phyloP scores from a whole-genome alignment of 2,113 vertebrate genomes.

The Anoura caudifer region DNA sequence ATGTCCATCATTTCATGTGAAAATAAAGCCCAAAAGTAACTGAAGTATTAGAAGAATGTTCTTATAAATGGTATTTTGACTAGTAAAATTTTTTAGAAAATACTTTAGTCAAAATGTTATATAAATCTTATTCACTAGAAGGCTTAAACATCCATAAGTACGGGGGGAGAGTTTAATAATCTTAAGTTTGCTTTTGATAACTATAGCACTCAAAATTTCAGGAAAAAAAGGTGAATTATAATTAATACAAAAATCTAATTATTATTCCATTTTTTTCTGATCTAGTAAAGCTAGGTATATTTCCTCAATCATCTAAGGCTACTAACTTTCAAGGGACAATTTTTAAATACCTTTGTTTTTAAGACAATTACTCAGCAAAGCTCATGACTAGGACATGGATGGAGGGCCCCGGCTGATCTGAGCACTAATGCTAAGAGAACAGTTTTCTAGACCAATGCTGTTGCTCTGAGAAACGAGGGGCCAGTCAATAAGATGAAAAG shows the following conservation, averaged over 20 bases:
- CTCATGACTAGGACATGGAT: background rate
- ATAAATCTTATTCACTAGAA: background rate
- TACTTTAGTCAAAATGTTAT: background rate
- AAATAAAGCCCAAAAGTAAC: background rate
- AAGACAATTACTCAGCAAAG: background rate
- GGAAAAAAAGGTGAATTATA: background rate
- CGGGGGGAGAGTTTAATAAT: background rate
- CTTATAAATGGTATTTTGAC: background rate
- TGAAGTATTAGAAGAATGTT: background rate
- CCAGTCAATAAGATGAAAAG: background rate
- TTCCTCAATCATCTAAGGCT: constrained; percentile 7
- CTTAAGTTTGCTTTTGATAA: constrained; percentile 1
- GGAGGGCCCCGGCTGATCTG: background rate
- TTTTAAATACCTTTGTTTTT: background rate
- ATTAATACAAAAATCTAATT: background rate
- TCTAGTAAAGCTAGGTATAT: background rate
- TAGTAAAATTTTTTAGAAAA: background rate
- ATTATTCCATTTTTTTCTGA: background rate
- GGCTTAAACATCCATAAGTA: background rate
- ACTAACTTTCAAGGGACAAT: background rate
- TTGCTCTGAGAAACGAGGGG: background rate
- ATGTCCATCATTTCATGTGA: background rate
- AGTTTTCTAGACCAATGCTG: background rate
- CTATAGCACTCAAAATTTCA: background rate
- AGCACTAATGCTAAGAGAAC: background rate